Conservation (phyloP, 2,113 vertebrate species). For the Rutilus rutilus region DNA sequence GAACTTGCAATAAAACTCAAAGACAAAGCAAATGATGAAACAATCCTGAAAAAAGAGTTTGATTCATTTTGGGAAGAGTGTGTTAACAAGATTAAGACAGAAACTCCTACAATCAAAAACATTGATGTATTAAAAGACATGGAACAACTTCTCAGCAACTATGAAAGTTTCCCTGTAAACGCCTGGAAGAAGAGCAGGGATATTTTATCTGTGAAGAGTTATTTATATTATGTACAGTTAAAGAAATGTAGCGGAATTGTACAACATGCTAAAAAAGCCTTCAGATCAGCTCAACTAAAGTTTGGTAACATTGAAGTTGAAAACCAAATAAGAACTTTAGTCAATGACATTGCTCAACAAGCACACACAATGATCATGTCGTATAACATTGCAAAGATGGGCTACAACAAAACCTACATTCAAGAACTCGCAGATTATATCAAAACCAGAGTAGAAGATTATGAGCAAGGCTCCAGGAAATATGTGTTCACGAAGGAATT, state of each 20-base stretch:
- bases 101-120: neutral
- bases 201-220: neutral
- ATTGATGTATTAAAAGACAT: conserved; percentile 58
- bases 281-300: neutral
- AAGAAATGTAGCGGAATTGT: neutral
- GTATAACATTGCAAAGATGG: conserved; percentile 8
- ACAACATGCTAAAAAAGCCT: rapidly evolving
- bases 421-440: conserved; percentile 66
- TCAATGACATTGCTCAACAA: conserved; percentile 34
- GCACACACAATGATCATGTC: neutral
- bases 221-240: neutral
- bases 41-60: conserved; percentile 59
- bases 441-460: neutral
- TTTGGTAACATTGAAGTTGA: neutral
- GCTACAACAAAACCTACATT: conserved; percentile 41
- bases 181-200: neutral
- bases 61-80: conserved; percentile 50
- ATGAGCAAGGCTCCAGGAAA: neutral
- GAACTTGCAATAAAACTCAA: conserved; percentile 55
- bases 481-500: conserved; percentile 48
- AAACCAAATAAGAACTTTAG: neutral
- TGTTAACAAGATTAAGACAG: conserved; percentile 39
- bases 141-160: conserved; percentile 53
- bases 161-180: neutral
- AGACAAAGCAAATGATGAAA: conserved; percentile 34